Percentiles rank a stretch among this genome's conserved stretches.
phyloP scores from a whole-genome alignment of 2,888 invertebrate genomes.

The Muschampia plurimacula region DNA sequence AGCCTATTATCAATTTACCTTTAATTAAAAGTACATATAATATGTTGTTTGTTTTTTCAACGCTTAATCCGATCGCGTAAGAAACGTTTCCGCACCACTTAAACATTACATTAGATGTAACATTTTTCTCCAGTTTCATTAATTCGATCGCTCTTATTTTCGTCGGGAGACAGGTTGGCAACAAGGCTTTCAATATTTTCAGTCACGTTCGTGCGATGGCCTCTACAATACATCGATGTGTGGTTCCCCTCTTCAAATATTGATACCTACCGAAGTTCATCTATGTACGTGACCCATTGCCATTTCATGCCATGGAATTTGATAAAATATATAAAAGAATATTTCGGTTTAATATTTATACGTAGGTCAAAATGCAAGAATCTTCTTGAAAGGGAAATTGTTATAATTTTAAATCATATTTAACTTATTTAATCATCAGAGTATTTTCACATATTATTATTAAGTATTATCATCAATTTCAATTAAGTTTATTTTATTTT shows the following conservation, averaged over 20 bases:
- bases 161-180: background rate
- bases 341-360: too few relatives aligned
- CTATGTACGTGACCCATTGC: conserved; percentile 23
- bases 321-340: background rate
- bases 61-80: background rate
- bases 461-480: too few relatives aligned
- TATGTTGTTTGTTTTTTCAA: background rate
- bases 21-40: too few relatives aligned
- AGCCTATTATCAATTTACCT: too few relatives aligned
- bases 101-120: background rate
- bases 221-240: conserved; percentile 34
- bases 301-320: conserved; percentile 6
- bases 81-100: too few relatives aligned
- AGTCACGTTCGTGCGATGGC: conserved; percentile 30
- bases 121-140: background rate
- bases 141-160: background rate
- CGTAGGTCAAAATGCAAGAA: too few relatives aligned
- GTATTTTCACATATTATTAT: too few relatives aligned
- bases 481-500: too few relatives aligned
- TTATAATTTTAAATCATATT: too few relatives aligned
- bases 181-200: conserved; percentile 30
- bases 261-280: conserved; percentile 28
- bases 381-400: too few relatives aligned
- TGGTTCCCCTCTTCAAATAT: conserved; percentile 36
- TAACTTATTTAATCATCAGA: too few relatives aligned